phyloP scores from a whole-genome alignment of 2,113 vertebrate genomes.

The Sinocyclocheilus anophthalmus region DNA sequence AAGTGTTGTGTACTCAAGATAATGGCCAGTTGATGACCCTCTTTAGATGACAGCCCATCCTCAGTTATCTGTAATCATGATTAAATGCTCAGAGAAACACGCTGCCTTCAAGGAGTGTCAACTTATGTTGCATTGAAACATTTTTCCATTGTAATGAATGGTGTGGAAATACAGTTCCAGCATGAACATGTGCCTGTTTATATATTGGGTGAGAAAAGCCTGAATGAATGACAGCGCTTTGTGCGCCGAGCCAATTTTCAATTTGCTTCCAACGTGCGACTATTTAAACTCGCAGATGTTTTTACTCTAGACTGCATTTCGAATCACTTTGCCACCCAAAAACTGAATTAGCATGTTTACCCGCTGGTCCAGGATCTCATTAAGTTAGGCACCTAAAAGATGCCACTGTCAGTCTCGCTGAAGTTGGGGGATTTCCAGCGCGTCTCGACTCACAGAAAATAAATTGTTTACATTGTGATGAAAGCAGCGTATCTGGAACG shows the following conservation, averaged over 20 bases:
- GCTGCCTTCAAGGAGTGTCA: neutral
- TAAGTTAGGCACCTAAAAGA: constrained; percentile 43
- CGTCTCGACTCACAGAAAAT: constrained; percentile 36
- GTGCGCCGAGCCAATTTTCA: constrained; percentile 12
- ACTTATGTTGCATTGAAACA: neutral
- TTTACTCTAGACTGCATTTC: constrained; percentile 23
- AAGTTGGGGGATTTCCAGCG: constrained; percentile 34
- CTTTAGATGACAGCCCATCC: neutral
- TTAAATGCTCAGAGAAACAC: neutral
- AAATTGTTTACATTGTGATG: constrained; percentile 33
- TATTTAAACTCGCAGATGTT: constrained; percentile 25
- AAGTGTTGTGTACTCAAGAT: constrained; percentile 31
- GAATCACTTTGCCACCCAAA: constrained; percentile 24
- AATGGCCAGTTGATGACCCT: constrained; percentile 24
- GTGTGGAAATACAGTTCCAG: neutral
- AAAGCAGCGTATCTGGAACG: constrained; percentile 21
- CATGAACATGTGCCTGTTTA: neutral
- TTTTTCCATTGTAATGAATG: neutral
- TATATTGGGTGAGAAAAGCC: constrained; percentile 23
- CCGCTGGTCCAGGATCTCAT: constrained; percentile 43
- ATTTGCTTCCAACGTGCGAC: constrained; percentile 21
- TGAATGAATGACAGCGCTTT: constrained; percentile 2
- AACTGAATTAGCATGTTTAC: constrained; percentile 39
- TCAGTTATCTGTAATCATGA: constrained; percentile 12
- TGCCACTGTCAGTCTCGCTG: constrained; percentile 26